phyloP scores from a whole-genome alignment of 2,888 invertebrate genomes.

The Xylota sylvarum region DNA sequence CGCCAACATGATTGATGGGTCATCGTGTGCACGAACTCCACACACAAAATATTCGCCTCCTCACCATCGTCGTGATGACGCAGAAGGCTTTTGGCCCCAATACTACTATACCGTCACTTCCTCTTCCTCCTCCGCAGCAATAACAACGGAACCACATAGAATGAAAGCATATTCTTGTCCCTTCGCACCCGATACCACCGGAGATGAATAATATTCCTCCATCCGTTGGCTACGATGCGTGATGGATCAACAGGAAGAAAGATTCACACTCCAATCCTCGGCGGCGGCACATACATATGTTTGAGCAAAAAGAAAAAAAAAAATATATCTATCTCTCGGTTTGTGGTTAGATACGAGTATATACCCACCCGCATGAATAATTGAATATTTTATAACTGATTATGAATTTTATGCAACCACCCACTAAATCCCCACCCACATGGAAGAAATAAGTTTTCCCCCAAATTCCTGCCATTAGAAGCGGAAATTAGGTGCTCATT shows the following conservation, averaged over 20 bases:
- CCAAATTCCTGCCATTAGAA: conserved; percentile 47
- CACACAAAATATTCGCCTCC: conserved; percentile 7
- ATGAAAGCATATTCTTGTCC: background rate
- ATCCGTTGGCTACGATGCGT: conserved; percentile 7
- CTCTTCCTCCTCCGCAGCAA: background rate
- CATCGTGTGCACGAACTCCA: conserved; percentile 22
- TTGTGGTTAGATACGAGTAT: background rate
- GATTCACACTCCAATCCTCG: background rate
- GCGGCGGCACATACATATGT: background rate
- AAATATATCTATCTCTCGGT: background rate
- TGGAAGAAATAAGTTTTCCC: conserved; percentile 33
- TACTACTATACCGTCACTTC: background rate
- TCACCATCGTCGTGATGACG: conserved; percentile 37
- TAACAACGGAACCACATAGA: background rate
- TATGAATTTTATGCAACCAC: conserved; percentile 27
- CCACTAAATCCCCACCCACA: background rate
- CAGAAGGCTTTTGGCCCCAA: conserved; percentile 12
- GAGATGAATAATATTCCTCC: background rate
- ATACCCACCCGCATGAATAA: background rate
- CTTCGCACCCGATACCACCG: background rate
- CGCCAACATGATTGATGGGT: conserved; percentile 58
- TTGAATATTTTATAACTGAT: conserved; percentile 30
- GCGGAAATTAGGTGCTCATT: conserved; percentile 76
- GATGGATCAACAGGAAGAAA: conserved; percentile 41
- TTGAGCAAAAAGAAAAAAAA: background rate